These are phyloP conservation scores for Oryzias melastigma DNA, from an alignment of 2,113 vertebrate genomes.

Conservation along the genomic window DNA sequence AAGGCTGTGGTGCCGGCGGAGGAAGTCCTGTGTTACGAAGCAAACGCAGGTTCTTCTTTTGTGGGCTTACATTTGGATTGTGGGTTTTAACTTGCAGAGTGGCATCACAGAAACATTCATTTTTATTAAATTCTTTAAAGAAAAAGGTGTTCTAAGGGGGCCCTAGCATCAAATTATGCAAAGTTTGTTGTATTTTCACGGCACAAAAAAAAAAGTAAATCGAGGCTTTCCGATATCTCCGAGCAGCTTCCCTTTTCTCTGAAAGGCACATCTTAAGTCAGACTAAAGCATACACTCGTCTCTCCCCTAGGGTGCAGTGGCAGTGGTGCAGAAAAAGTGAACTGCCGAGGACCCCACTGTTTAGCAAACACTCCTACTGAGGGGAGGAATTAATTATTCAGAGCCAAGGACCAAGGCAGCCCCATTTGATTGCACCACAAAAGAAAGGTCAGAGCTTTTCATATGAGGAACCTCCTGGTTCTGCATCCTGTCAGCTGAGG, in stretches of 20 bases:
- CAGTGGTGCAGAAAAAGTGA: constrained; percentile 83
- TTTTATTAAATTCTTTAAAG: not conserved
- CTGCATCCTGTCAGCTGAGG: constrained; percentile 48
- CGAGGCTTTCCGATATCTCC: constrained; percentile 59
- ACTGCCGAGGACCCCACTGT: constrained; percentile 81
- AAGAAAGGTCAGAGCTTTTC: constrained; percentile 75
- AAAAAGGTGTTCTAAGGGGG: not conserved
- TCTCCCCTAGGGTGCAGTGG: constrained; percentile 71
- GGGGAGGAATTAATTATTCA: constrained; percentile 83
- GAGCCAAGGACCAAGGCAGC: constrained; percentile 75
- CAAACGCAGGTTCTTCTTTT: constrained; percentile 53
- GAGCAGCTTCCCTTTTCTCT: constrained; percentile 59
- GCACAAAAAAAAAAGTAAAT: constrained; percentile 15
- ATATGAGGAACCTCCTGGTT: constrained; percentile 64
- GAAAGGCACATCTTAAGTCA: constrained; percentile 70
- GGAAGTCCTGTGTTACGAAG: constrained; percentile 66
- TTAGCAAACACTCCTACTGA: constrained; percentile 82
- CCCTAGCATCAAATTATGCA: constrained; percentile 22
- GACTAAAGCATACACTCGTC: constrained; percentile 73
- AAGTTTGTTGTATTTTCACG: constrained; percentile 45
- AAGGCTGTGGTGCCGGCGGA: constrained; percentile 51
- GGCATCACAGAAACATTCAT: constrained; percentile 8
- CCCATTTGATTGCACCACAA: constrained; percentile 77
- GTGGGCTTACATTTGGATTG: constrained; percentile 37
- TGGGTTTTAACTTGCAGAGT: constrained; percentile 30